A percentile compares a stretch with the other conserved stretches of the same genome.
These are phyloP conservation scores for Heliconius congener DNA, from an alignment of 1,140 invertebrate genomes.

Conservation along the genomic window DNA sequence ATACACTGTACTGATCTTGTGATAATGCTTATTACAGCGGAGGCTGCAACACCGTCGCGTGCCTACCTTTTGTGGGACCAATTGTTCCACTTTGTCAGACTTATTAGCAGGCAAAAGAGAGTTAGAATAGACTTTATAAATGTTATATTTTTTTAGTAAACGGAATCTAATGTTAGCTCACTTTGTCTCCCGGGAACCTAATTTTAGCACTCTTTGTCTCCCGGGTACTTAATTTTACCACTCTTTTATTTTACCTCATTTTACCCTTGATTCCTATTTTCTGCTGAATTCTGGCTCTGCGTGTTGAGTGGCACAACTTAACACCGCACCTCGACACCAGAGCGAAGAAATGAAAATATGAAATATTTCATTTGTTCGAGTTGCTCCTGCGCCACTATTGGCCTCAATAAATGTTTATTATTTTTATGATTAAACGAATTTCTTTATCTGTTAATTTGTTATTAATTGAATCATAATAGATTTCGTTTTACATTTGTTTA, in stretches of 20 bases:
- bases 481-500: background rate
- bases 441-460: conserved; percentile 3
- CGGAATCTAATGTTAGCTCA: too few relatives aligned
- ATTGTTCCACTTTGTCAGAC: conserved; percentile 26
- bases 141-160: background rate
- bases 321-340: too few relatives aligned
- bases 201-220: too few relatives aligned
- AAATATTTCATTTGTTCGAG: too few relatives aligned
- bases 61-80: conserved; percentile 31
- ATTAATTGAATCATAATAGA: background rate
- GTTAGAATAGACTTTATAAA: background rate
- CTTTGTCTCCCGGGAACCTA: too few relatives aligned
- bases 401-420: background rate
- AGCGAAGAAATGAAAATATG: too few relatives aligned
- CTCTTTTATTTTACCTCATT: too few relatives aligned
- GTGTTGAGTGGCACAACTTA: too few relatives aligned
- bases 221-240: too few relatives aligned
- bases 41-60: conserved; percentile 32
- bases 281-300: too few relatives aligned
- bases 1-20: conserved; percentile 24
- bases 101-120: conserved; percentile 25
- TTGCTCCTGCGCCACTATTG: too few relatives aligned
- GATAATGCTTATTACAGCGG: conserved; percentile 27
- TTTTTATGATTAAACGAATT: background rate
- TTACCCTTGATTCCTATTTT: too few relatives aligned